Evolutionary conservation across 1,140 invertebrate species (phyloP).

Genomic region (Varroa destructor): DNA sequence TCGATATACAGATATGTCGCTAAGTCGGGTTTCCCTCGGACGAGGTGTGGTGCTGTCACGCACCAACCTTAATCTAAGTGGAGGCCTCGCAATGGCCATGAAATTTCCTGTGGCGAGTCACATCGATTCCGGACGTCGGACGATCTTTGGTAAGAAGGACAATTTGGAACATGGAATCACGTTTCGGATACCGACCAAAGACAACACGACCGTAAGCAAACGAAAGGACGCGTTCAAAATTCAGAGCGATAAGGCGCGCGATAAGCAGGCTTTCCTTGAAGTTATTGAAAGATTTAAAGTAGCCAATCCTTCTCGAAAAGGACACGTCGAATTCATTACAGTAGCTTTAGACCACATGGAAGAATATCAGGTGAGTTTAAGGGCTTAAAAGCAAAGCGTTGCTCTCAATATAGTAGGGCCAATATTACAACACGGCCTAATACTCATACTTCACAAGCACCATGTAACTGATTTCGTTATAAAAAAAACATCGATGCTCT

Average conservation of each 20-base stretch:
- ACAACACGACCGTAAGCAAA: neutral
- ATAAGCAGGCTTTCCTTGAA: neutral
- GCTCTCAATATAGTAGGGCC: neutral
- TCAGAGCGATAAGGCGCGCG: neutral
- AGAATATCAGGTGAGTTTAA: slow-evolving; percentile 58
- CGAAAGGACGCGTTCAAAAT: neutral
- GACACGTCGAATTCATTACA: slow-evolving; percentile 86
- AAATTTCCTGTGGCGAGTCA: too few relatives aligned
- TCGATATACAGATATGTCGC: too few relatives aligned
- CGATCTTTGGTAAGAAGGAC: too few relatives aligned
- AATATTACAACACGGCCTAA: neutral
- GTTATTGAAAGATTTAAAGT: slow-evolving; percentile 9
- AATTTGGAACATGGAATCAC: too few relatives aligned
- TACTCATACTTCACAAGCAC: neutral
- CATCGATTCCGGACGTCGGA: too few relatives aligned
- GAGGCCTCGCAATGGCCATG: too few relatives aligned
- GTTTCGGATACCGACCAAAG: too few relatives aligned
- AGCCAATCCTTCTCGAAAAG: slow-evolving; percentile 42
- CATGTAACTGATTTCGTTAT: too few relatives aligned
- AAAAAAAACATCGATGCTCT: too few relatives aligned
- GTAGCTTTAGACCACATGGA: slow-evolving; percentile 73
- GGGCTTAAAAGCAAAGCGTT: neutral
- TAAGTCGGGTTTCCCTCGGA: too few relatives aligned
- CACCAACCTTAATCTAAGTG: too few relatives aligned
- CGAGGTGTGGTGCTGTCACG: too few relatives aligned